Evolutionary conservation across 2,888 invertebrate species (phyloP).

Genomic region (Agonum fuliginosum): DNA sequence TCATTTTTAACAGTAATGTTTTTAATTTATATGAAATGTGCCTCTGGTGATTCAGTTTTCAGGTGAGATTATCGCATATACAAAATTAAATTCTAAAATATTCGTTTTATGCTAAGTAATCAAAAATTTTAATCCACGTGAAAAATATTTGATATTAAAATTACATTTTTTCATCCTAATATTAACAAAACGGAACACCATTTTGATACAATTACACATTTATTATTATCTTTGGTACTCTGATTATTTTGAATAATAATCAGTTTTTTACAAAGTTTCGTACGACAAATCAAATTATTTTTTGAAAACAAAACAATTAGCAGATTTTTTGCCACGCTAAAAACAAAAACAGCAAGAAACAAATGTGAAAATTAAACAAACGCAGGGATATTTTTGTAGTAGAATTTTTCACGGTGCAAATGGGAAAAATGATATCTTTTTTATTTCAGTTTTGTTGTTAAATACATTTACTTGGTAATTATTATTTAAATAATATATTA

Average conservation of each 20-base stretch:
- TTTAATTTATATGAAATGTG: too few relatives aligned
- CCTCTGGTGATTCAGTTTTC: background rate
- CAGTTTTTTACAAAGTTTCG: background rate
- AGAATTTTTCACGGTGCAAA: too few relatives aligned
- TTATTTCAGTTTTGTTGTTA: too few relatives aligned
- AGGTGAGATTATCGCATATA: slow-evolving; percentile 18
- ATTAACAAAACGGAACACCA: background rate
- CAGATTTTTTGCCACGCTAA: background rate
- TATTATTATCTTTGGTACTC: slow-evolving; percentile 15
- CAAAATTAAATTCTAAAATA: slow-evolving; percentile 9
- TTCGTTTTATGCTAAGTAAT: slow-evolving; percentile 10
- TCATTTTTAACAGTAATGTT: too few relatives aligned
- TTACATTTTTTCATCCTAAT: background rate
- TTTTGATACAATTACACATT: slow-evolving; percentile 13
- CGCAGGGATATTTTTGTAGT: too few relatives aligned
- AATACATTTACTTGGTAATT: too few relatives aligned
- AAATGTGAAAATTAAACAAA: too few relatives aligned
- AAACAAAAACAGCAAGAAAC: background rate
- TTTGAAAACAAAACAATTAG: background rate
- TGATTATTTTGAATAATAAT: slow-evolving; percentile 10
- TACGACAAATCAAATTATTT: background rate
- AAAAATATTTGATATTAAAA: slow-evolving; percentile 36
- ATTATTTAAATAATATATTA: too few relatives aligned
- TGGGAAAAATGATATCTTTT: too few relatives aligned
- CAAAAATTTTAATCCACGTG: slow-evolving; percentile 11